phyloP scores from a whole-genome alignment of 1,140 invertebrate genomes.

The Nilaparvata lugens region DNA sequence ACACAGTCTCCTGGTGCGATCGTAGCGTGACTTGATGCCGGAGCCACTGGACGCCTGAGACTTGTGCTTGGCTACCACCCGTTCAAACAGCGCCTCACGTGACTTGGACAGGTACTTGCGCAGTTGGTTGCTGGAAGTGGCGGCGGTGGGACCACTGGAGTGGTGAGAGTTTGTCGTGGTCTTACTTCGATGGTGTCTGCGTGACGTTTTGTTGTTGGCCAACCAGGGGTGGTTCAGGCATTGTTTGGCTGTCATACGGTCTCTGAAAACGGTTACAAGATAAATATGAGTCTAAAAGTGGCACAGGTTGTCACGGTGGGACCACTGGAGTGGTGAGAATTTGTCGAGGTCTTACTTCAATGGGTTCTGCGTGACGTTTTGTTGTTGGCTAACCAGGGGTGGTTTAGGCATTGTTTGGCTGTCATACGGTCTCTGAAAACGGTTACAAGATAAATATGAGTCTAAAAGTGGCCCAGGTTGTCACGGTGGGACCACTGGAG shows the following conservation, averaged over 20 bases:
- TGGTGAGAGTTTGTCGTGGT: background rate
- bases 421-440: slow-evolving; percentile 47
- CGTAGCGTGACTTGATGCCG: slow-evolving; percentile 31
- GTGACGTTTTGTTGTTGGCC: slow-evolving; percentile 8
- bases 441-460: no score
- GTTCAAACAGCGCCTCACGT: slow-evolving; percentile 45
- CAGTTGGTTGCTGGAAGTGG: slow-evolving; percentile 25
- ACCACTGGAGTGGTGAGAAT: slow-evolving; percentile 30
- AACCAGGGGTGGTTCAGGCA: slow-evolving; percentile 56
- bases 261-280: slow-evolving; percentile 43
- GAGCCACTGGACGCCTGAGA: background rate
- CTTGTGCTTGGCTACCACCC: slow-evolving; percentile 38
- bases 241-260: slow-evolving; percentile 48
- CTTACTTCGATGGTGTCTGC: background rate
- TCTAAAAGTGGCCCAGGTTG: no score
- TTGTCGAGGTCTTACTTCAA: background rate
- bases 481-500: slow-evolving; percentile 34
- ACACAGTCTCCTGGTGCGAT: slow-evolving; percentile 33
- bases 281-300: no score
- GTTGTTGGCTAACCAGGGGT: slow-evolving; percentile 45
- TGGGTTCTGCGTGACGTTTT: background rate
- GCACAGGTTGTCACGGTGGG: no score
- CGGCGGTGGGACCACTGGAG: slow-evolving; percentile 33
- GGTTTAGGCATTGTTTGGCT: slow-evolving; percentile 49
- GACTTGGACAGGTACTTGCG: slow-evolving; percentile 46